These are phyloP conservation scores for Drosophila kanekoi DNA, from an alignment of 2,888 invertebrate genomes.

Conservation along the genomic window DNA sequence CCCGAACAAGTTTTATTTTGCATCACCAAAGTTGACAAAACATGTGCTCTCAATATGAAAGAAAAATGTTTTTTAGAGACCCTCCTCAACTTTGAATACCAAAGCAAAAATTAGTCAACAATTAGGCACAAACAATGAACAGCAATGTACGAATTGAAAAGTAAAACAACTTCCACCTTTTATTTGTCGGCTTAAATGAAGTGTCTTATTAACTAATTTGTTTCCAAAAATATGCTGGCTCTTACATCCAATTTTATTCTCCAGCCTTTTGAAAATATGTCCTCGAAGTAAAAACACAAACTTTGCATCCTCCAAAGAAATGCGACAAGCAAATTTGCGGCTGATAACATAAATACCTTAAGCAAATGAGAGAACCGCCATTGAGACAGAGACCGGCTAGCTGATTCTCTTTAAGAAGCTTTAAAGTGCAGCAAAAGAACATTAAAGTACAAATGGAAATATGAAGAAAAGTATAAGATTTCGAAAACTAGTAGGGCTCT, in stretches of 20 bases:
- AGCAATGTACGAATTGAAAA: constrained; percentile 19
- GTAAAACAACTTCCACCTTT: constrained; percentile 4
- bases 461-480: neutral
- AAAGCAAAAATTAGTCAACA: constrained; percentile 38
- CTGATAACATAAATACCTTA: neutral
- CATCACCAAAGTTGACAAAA: constrained; percentile 13
- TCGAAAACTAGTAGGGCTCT: no score
- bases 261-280: neutral
- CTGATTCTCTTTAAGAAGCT: neutral
- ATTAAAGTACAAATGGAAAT: neutral
- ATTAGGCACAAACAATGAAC: constrained; percentile 31
- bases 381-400: neutral
- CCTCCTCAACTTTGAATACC: constrained; percentile 13
- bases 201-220: constrained; percentile 22
- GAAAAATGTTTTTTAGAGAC: constrained; percentile 11
- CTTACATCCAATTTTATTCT: constrained; percentile 7
- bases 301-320: constrained; percentile 12
- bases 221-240: constrained; percentile 14
- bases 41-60: neutral
- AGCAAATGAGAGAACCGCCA: neutral
- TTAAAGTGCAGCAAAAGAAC: neutral
- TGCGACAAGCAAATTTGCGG: constrained; percentile 13
- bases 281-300: neutral
- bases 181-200: neutral
- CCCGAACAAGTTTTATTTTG: constrained; percentile 19